phyloP scores from a whole-genome alignment of 1,140 invertebrate genomes.

The Pristionchus pacificus region DNA sequence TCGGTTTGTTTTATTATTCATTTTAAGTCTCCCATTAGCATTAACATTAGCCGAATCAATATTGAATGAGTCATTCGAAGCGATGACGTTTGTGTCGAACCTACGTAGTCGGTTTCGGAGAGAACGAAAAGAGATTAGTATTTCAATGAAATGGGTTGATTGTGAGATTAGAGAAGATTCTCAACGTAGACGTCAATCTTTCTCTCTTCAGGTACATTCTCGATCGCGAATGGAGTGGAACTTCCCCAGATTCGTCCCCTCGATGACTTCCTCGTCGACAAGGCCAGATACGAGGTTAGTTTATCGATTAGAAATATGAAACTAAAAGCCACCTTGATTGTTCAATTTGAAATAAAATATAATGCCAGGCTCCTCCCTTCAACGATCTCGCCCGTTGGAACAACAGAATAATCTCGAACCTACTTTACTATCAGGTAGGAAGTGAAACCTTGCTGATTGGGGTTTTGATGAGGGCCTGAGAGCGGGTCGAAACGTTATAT shows the following conservation, averaged over 20 bases:
- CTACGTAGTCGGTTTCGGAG: no score
- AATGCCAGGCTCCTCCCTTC: constrained; percentile 17
- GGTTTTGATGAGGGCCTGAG: no score
- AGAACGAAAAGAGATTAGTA: no score
- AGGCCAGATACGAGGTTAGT: constrained; percentile 23
- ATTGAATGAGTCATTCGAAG: no score
- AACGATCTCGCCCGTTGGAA: constrained; percentile 28
- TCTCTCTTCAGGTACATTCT: background rate
- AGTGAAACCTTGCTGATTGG: no score
- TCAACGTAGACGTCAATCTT: no score
- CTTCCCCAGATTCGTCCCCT: constrained; percentile 22
- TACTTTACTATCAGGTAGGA: constrained; percentile 21
- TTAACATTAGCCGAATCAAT: no score
- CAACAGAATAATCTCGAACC: constrained; percentile 30
- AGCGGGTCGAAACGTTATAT: background rate
- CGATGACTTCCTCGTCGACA: constrained; percentile 24
- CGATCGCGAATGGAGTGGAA: constrained; percentile 21
- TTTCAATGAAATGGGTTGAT: no score
- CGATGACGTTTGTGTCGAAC: no score
- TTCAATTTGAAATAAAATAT: background rate
- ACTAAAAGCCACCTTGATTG: background rate
- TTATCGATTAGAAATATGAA: background rate
- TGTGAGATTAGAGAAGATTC: no score
- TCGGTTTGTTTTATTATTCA: no score
- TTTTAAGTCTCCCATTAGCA: no score